Conservation (phyloP, 2,797 vertebrate species). For the Mormyrops attenuatus region DNA sequence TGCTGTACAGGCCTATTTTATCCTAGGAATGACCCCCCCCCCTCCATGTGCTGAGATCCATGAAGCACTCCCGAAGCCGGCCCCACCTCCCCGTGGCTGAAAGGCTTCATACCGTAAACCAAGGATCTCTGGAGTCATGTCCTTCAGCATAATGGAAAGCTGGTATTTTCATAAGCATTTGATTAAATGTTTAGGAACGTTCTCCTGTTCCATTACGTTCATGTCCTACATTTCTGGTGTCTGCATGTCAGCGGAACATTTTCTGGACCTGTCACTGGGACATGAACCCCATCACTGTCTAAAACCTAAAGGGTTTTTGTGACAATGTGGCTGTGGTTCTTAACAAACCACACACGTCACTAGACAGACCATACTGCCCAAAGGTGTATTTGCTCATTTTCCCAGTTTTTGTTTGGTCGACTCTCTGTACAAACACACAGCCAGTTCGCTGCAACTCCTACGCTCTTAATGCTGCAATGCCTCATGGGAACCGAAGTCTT, state of each 20-base stretch:
- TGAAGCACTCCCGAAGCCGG: neutral
- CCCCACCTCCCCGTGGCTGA: neutral
- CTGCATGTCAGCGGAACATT: neutral
- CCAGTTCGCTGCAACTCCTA: neutral
- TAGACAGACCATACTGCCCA: neutral
- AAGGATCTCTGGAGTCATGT: neutral
- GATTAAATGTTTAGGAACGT: neutral
- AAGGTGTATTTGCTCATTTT: neutral
- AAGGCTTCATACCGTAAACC: neutral
- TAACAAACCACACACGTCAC: neutral
- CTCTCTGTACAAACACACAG: neutral
- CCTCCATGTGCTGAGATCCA: neutral
- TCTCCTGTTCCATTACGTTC: neutral
- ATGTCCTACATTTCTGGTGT: neutral
- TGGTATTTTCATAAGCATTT: neutral
- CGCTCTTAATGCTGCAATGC: neutral
- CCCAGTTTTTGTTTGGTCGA: neutral
- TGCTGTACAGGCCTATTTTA: neutral
- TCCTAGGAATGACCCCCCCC: neutral
- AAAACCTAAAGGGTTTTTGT: neutral
- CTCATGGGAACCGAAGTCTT: neutral
- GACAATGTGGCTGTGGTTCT: neutral
- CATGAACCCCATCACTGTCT: neutral
- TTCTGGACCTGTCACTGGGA: neutral
- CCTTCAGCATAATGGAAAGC: neutral